Evolutionary conservation across 2,797 vertebrate species (phyloP), one percentile per base, ranked within the genome.

Genomic region (Notolepis coatsorum): DNA sequence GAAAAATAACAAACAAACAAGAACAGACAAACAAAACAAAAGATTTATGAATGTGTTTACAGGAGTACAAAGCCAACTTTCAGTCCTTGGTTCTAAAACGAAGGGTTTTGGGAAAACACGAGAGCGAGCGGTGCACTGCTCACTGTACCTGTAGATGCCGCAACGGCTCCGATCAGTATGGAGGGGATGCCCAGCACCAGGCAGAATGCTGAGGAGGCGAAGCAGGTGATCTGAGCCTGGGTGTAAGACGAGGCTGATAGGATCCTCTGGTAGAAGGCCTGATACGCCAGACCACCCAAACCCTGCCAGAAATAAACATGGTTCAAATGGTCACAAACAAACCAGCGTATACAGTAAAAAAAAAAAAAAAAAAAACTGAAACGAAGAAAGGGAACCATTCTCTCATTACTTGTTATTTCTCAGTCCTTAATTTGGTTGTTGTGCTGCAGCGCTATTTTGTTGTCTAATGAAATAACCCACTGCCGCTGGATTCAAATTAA

Each of bases 211-310:
- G 88, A 70, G 4, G 89, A 88, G 47, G 82, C 82, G 3, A 86
- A 90, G 73, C 89, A 90, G 49, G 88, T 91, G 56, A 90, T 74
- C 66, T 91, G 85, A 61, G 90, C 89, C 57, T 90, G 89, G 41
- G 72, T 86, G 83, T 85, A 88, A 61, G 89, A 90, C 5, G 90
- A 87, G 38, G 88, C 71, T 0, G 88, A 86, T 31, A 90, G 81
- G 70, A 91, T 89, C 65, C 89, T 83, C 53, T 92, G 89, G 77
- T 92, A 90, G 77, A 92, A 91, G 0, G 87, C 87, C 82, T 91
- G 87, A 71, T 90, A 92, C 61, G 87, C 89, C 65, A 92, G 61
- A 2, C 89, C 89, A 0, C 88, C 89, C 37, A 92, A 73, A 55
- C 81, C 86, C 90, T 91, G 67, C 42, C 75, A 87, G 10, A 72